Percentiles rank a stretch among this genome's conserved stretches.
Evolutionary conservation across 1,140 invertebrate species (phyloP).

Genomic region (Drosophila nikananu): DNA sequence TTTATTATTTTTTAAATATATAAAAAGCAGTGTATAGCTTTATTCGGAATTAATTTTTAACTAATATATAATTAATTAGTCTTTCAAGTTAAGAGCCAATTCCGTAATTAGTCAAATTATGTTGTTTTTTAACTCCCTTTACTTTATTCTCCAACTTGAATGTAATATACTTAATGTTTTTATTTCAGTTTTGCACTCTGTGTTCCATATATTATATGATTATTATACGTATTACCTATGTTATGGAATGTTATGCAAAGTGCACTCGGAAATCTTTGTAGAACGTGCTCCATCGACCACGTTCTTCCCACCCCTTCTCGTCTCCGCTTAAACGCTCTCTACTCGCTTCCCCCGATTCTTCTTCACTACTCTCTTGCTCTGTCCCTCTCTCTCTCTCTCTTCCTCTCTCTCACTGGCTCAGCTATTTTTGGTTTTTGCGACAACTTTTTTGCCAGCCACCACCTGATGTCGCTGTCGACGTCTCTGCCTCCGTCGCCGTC

Average conservation of each 20-base stretch:
- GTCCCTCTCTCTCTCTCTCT: not conserved
- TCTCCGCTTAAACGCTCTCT: not conserved
- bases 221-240: constrained; percentile 15
- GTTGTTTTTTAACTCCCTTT: no score
- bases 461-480: constrained; percentile 58
- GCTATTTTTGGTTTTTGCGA: constrained; percentile 71
- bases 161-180: not conserved
- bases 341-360: not conserved
- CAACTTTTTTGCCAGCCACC: constrained; percentile 51
- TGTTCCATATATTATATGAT: constrained; percentile 2
- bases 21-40: no score
- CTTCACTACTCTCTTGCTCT: not conserved
- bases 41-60: not conserved
- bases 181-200: not conserved
- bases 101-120: no score
- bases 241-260: constrained; percentile 49
- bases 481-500: constrained; percentile 6
- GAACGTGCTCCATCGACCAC: constrained; percentile 44
- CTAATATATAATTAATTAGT: no score
- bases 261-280: constrained; percentile 40
- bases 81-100: not conserved
- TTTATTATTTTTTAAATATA: not conserved
- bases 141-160: no score
- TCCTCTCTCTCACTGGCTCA: constrained; percentile 2
- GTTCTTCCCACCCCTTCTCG: constrained; percentile 18